A percentile compares a stretch with the other conserved stretches of the same genome.
These are phyloP conservation scores for Tichodroma muraria DNA, from an alignment of 2,113 vertebrate species.

Conservation along the genomic window DNA sequence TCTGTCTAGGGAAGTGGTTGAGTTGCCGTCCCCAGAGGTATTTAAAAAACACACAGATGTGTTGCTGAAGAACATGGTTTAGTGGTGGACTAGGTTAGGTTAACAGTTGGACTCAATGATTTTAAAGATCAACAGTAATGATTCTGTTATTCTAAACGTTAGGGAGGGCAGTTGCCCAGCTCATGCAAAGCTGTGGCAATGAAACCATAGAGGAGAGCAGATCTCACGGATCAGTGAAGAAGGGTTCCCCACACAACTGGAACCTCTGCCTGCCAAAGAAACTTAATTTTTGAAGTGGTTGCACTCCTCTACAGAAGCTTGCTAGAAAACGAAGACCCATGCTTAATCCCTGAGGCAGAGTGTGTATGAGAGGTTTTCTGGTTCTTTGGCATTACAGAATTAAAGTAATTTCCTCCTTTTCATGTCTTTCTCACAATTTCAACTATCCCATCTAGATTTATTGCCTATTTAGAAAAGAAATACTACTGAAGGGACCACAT, in stretches of 20 bases:
- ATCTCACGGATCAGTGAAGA: not conserved
- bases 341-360: not conserved
- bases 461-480: not conserved
- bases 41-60: not conserved
- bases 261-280: not conserved
- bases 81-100: not conserved
- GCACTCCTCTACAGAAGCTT: not conserved
- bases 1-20: not conserved
- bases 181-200: not conserved
- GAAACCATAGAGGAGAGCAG: not conserved
- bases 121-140: not conserved
- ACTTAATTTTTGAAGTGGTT: not conserved
- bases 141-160: not conserved
- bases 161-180: not conserved
- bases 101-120: not conserved
- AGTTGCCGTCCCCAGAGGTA: not conserved
- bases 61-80: not conserved
- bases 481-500: not conserved
- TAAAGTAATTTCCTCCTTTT: slow-evolving; percentile 1
- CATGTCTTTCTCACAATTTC: not conserved
- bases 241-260: not conserved
- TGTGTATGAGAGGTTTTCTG: not conserved
- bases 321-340: not conserved
- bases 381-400: not conserved
- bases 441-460: not conserved